Conservation (phyloP, 2,113 vertebrate genomes). For the Canis aureus region DNA sequence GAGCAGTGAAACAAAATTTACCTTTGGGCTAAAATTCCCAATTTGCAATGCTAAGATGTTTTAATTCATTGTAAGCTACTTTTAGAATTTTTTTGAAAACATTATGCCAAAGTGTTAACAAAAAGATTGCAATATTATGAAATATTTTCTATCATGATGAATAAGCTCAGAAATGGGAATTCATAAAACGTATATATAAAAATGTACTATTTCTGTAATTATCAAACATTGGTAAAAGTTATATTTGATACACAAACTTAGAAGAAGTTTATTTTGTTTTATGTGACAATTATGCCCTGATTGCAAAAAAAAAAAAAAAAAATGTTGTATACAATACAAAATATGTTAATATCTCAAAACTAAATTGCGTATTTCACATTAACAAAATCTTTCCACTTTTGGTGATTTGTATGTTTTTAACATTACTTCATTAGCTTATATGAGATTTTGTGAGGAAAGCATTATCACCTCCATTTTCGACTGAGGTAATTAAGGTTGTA, state of each 20-base stretch:
- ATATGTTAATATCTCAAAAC: not conserved
- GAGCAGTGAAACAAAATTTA: not conserved
- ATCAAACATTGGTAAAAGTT: not conserved
- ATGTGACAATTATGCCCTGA: constrained; percentile 48
- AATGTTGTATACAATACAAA: not conserved
- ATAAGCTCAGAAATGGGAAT: constrained; percentile 59
- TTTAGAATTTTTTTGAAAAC: constrained; percentile 30
- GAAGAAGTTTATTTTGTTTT: not conserved
- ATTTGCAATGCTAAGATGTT: not conserved
- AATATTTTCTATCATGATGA: constrained; percentile 60
- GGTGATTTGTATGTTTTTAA: not conserved
- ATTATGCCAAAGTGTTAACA: constrained; percentile 62
- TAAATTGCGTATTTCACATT: constrained; percentile 39
- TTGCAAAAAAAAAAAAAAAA: not conserved
- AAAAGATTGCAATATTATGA: constrained; percentile 65
- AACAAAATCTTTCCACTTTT: not conserved
- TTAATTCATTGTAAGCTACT: not conserved
- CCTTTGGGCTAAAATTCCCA: not conserved
- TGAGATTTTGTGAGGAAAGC: not conserved
- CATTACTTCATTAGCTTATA: not conserved
- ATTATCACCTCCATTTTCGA: not conserved
- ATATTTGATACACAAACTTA: constrained; percentile 41
- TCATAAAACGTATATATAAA: constrained; percentile 65
- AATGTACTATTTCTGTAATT: not conserved
- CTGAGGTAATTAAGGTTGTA: not conserved